phyloP scores from a whole-genome alignment of 2,888 invertebrate genomes.

The Trichogramma evanescens region DNA sequence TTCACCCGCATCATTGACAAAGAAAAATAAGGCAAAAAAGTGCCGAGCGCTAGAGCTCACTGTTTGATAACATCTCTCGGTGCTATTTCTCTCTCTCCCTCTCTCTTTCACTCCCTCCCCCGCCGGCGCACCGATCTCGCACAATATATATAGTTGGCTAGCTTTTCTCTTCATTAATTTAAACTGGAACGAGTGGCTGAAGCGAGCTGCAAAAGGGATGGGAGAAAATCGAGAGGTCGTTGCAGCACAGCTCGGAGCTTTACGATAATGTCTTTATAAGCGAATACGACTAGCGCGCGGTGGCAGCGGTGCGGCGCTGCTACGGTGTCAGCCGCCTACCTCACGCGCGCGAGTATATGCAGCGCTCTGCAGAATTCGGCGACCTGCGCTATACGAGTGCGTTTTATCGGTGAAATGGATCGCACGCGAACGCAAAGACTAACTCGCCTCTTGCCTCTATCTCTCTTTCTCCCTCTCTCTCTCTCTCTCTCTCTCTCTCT shows the following conservation, averaged over 20 bases:
- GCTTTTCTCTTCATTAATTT: conserved; percentile 15
- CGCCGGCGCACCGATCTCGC: no score
- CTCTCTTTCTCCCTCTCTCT: background rate
- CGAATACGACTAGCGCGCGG: background rate
- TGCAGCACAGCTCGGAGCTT: conserved; percentile 5
- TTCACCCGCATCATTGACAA: no score
- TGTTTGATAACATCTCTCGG: background rate
- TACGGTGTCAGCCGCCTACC: conserved; percentile 14
- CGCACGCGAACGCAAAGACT: conserved; percentile 10
- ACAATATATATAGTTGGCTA: background rate
- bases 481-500: background rate
- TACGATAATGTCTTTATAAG: conserved; percentile 23
- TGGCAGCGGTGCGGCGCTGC: background rate
- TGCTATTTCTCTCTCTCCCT: background rate
- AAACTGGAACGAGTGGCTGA: conserved; percentile 1
- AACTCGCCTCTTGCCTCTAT: conserved; percentile 14
- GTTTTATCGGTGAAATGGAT: conserved; percentile 24
- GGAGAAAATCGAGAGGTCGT: background rate
- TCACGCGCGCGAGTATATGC: background rate
- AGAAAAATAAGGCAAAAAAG: no score
- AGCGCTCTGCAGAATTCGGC: background rate
- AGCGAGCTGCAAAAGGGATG: background rate
- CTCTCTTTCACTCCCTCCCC: background rate
- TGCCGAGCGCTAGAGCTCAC: background rate
- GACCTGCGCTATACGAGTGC: conserved; percentile 3